Evolutionary conservation across 1,140 invertebrate species (phyloP), one percentile per base, ranked within the genome.

Genomic region (Callitettix versicolor): DNA sequence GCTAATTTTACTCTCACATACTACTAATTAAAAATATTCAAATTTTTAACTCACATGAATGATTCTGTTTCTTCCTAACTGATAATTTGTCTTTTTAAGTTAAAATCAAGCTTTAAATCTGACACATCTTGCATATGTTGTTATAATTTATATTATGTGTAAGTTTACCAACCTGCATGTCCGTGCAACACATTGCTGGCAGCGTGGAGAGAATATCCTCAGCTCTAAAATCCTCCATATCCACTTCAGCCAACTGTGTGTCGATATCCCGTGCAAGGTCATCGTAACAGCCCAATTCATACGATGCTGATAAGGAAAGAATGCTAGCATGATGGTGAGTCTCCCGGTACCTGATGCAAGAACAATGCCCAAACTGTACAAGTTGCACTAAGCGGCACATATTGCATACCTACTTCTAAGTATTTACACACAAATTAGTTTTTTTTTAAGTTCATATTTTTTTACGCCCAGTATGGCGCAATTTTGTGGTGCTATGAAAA

Each of bases 151-250:
- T 26, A 40, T 12, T 7, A 43, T 24, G 5, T 21, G 18, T 15
- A 11, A 30, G 1, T n/a, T n/a, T 30, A 18, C 61, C 66, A 58
- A 72, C 65, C 64, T 73, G 73, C 18, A 66, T 49, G 57, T 75
- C 72, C 26, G 66, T 72, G 68, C 69, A 79, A 64, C 79, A 80
- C 72, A 83, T 83, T 20, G 82, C 81, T 33, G 85, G 86, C 63
- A 88, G 70, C 65, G 85, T 82, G 30, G 82, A 84, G 42, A 91
- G 77, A 65, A 95, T 94, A 65, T 95, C 90, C 70, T 92, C 85
- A 7, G 87, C 88, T 58, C 83, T 80, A 72, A 92, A 94, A 67
- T 88, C 89, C 70, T 95, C 91, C 85, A 95, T 95, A 68, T 94
- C 91, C 30, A 91, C 90, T 72, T 94, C 88, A 21, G 91, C 91